Evolutionary conservation across 92 coral and sea anemone genomes (phyloP), one percentile per base, ranked within the genome.

Genomic region (Zoanthus sociatus): DNA sequence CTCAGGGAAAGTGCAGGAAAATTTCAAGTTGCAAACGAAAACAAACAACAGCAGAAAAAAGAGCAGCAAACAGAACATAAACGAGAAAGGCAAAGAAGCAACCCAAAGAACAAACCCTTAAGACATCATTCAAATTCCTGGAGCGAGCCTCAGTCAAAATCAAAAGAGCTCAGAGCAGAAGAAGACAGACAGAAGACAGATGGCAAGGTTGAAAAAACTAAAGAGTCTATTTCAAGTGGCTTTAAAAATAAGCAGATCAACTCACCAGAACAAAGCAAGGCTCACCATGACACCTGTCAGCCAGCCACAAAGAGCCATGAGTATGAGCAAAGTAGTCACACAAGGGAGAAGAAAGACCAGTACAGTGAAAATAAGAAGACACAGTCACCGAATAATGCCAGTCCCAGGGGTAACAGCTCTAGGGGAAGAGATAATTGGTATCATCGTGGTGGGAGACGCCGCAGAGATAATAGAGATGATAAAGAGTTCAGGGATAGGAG

Each of bases 51-150:
- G 32, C 11, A 50, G 14, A 47, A 26, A 46, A 81, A 81, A 63
- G 85, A 5, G 11, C 75, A 11, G 0, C 60, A 44, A 8, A 61
- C 18, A 33, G 71, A 42, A 14, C 83, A 37, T 50, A 11, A 50
- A 50, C 10, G 12, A 50, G 55, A 50, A 50, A 50, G 12, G 7
- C 42, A 37, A 4, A 50, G 14, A 18, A 17, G 10, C 46, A 67
- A 15, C 9, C 6, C 5, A 42, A 81, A 11, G 12, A 21, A 64
- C n/a, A 81, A 47, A 45, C 60, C 75, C 47, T 20, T 60, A 66
- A 81, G 85, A 61, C 74, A 64, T 37, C 85, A 81, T 11, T 54
- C 85, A n/a, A 81, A 47, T 4, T 81, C 85, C 10, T 81, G 85
- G 75, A 81, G 85, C 13, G 85, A 81, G 70, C 75, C 32, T 18